Percentiles rank a stretch among this genome's conserved stretches.
phyloP scores from a whole-genome alignment of 1,140 invertebrate species.

The Diprion similis region DNA sequence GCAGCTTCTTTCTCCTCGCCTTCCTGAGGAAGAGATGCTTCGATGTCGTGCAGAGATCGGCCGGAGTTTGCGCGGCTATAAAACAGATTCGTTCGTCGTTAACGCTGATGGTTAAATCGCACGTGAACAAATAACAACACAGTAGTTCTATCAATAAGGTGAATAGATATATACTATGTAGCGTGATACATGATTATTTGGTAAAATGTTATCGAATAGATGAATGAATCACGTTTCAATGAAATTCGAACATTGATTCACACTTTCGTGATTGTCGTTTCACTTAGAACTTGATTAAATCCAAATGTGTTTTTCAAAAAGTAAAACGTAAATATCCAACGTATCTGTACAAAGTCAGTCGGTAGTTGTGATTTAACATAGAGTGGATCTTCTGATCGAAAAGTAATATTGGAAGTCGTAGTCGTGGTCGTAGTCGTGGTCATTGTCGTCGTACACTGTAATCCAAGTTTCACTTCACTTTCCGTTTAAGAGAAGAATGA shows the following conservation, averaged over 20 bases:
- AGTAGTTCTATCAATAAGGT: neutral
- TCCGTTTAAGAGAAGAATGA: neutral
- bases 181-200: neutral
- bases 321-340: neutral
- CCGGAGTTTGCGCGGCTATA: conserved; percentile 60
- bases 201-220: neutral
- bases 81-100: conserved; percentile 23
- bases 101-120: neutral
- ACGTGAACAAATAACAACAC: neutral
- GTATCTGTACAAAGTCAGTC: no score
- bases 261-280: neutral
- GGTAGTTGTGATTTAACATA: no score
- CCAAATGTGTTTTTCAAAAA: neutral
- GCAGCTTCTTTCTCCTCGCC: conserved; percentile 75
- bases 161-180: neutral
- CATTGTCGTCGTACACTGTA: neutral
- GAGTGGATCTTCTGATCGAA: no score
- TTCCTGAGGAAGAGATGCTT: conserved; percentile 68
- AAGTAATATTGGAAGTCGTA: neutral
- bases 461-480: conserved; percentile 7
- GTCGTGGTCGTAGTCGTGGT: neutral
- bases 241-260: neutral
- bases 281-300: neutral
- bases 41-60: conserved; percentile 62
- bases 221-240: neutral